Conservation (phyloP, 2,797 vertebrate species). For the Sternarchorhynchus goeldii region DNA sequence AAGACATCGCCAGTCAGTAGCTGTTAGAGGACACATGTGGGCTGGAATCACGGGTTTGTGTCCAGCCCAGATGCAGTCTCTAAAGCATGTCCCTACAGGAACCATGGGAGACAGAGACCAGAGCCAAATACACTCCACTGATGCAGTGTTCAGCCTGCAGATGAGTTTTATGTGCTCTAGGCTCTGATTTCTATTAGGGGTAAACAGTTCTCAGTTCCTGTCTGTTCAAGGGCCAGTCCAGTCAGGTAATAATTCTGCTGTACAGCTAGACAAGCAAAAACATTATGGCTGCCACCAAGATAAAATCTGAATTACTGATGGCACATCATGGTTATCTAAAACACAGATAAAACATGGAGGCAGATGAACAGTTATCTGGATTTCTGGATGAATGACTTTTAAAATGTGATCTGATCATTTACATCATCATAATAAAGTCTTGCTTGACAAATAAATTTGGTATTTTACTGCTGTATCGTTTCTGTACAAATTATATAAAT, state of each 20-base stretch:
- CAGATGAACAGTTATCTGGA: too few relatives aligned
- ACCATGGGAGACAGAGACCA: neutral
- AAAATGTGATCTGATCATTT: too few relatives aligned
- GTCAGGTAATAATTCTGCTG: neutral
- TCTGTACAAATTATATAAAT: too few relatives aligned
- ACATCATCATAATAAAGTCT: too few relatives aligned
- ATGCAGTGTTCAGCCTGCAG: neutral
- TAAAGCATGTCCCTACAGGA: neutral
- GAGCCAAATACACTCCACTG: neutral
- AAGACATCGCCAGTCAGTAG: neutral
- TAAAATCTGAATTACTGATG: too few relatives aligned
- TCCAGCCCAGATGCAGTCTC: neutral
- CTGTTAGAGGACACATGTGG: neutral
- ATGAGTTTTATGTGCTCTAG: neutral
- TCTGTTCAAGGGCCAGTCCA: neutral
- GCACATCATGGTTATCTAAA: too few relatives aligned
- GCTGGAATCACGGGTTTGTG: slow-evolving; percentile 6
- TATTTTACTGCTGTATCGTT: too few relatives aligned
- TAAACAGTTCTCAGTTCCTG: neutral
- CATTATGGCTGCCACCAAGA: too few relatives aligned
- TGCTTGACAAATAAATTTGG: too few relatives aligned
- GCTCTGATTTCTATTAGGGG: neutral
- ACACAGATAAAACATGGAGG: too few relatives aligned
- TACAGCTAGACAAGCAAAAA: too few relatives aligned
- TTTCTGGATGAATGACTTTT: too few relatives aligned